Conservation (phyloP, 2,113 vertebrate species). For the Hyaena hyaena region DNA sequence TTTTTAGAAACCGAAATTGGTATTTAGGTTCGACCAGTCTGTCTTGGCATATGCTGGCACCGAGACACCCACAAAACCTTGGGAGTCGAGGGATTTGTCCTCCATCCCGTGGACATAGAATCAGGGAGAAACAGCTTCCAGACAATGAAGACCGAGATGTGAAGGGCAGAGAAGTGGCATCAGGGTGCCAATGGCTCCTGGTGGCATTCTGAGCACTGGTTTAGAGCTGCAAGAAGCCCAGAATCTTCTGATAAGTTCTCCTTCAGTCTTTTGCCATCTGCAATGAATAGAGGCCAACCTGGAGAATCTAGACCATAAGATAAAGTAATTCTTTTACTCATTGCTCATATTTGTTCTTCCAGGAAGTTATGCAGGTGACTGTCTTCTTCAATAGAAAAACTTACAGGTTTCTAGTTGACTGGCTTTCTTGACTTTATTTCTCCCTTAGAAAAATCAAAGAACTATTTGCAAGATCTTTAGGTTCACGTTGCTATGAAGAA, state of each 20-base stretch:
- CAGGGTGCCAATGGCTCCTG: neutral
- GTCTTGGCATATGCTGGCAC: neutral
- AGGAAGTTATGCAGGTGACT: neutral
- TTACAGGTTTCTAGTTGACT: neutral
- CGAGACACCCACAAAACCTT: neutral
- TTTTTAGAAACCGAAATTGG: neutral
- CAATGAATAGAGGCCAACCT: neutral
- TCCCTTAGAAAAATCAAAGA: neutral
- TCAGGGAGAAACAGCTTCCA: neutral
- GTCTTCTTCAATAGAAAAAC: neutral
- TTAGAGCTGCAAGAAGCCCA: neutral
- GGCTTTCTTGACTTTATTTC: neutral
- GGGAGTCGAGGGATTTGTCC: too few species aligned
- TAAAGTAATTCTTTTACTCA: neutral
- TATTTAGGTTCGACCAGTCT: neutral
- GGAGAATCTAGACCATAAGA: neutral
- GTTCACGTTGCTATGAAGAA: neutral
- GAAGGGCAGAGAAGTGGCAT: neutral
- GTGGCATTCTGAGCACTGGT: neutral
- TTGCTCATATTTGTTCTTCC: neutral
- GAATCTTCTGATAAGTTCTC: neutral
- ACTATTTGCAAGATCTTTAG: neutral
- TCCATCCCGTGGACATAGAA: neutral
- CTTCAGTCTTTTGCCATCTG: neutral
- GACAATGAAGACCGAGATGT: neutral